These are phyloP conservation scores for Notamacropus eugenii DNA, from an alignment of 2,797 vertebrate species.

Conservation along the genomic window DNA sequence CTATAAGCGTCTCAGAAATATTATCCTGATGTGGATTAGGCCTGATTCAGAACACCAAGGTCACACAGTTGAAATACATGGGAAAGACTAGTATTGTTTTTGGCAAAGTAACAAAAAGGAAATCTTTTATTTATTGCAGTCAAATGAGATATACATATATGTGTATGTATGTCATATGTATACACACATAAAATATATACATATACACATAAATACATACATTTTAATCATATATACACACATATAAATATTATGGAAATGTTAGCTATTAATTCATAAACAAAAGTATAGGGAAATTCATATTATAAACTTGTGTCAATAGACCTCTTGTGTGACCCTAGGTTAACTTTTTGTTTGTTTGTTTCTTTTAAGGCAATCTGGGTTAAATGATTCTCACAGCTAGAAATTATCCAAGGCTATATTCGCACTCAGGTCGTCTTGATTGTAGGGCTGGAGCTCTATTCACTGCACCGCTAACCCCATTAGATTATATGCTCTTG, in stretches of 20 bases:
- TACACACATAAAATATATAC: neutral
- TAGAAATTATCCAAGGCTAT: neutral
- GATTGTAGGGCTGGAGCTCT: neutral
- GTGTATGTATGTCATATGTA: neutral
- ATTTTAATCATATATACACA: neutral
- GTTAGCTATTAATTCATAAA: neutral
- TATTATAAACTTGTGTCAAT: neutral
- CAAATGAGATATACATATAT: neutral
- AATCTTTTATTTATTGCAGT: neutral
- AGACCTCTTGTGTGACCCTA: neutral
- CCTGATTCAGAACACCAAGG: neutral
- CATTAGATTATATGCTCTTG: neutral
- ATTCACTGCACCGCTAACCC: neutral
- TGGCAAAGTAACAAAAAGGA: neutral
- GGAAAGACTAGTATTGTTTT: neutral
- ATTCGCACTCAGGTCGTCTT: neutral
- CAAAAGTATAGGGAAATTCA: neutral
- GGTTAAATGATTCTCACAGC: neutral
- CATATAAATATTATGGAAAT: neutral
- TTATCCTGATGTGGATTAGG: neutral
- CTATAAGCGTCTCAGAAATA: neutral
- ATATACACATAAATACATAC: neutral
- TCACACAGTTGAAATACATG: neutral
- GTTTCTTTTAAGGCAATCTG: neutral
- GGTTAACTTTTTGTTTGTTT: neutral